Base-by-base conservation (phyloP, 2,797 vertebrate genomes). In the Hapalemur alaotrensis region DNA sequence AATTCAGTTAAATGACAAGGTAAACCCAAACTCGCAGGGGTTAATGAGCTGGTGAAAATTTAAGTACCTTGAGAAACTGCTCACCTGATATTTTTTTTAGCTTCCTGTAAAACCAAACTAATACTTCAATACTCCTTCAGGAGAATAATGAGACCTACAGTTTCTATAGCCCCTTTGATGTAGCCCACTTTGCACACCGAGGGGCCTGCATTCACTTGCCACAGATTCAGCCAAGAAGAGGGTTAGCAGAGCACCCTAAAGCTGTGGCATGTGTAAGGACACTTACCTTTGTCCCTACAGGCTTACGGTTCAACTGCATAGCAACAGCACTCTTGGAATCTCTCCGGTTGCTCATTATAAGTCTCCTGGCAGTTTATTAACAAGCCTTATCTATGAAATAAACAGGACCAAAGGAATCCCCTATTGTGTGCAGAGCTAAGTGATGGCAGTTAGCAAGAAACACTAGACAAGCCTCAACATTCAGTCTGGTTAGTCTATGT, bases 381-480 rank as follows among this genome's bases (percentile, higher is more conserved):
- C 57, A 48, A 80, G 30, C 43, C 76, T 92, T 69, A 72, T 72
- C 87, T 85, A 52, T 32, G 13, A 52, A 92, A 80, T 48, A 95
- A 43, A 50, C 65, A 93, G 32, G n/a, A 67, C 0, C n/a, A 81
- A 54, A 48, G 79, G 59, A 80, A 35, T 38, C 91, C 23, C 12
- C 65, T 52, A 23, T 38, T 32, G 0, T 0, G 0, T 18, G 4
- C 28, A n/a, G 20, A n/a, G 43, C 32, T 85, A 30, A 17, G 22
- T 20, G 0, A 15, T 41, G 23, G 43, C 23, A 63, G 43, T 35
- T 5, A 28, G 41, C 32, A 43, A 30, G 41, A 81, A 73, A 82
- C 11, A 63, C 17, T 46, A 43, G 1, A 59, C n/a, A 80, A 35
- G 50, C 18, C 67, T 67, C n/a, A 3, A 70, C 15, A 20, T 59